Percentiles rank a stretch among this genome's conserved stretches.
phyloP scores from a whole-genome alignment of 1,140 invertebrate species.

The Cydia amplana region DNA sequence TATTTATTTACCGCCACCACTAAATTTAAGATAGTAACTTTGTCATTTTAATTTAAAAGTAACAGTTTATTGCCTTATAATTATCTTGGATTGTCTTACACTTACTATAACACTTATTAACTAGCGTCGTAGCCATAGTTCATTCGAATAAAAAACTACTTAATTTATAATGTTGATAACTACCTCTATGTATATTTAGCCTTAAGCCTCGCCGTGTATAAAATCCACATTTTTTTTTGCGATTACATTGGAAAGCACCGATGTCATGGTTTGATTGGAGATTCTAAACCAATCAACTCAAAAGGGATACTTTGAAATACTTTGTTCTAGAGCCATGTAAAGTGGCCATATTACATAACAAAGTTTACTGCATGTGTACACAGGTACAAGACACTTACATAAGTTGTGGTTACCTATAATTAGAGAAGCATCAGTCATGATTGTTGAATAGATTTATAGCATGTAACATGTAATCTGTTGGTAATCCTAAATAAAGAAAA shows the following conservation, averaged over 20 bases:
- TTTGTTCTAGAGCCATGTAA: slow-evolving; percentile 18
- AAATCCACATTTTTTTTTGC: not conserved
- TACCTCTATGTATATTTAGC: not conserved
- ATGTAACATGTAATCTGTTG: too few relatives aligned
- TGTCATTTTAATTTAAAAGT: slow-evolving; percentile 43
- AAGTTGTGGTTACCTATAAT: too few relatives aligned
- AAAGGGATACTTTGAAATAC: not conserved
- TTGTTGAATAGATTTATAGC: too few relatives aligned
- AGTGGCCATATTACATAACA: not conserved
- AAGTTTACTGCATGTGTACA: too few relatives aligned
- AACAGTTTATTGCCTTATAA: slow-evolving; percentile 30
- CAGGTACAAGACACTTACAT: too few relatives aligned
- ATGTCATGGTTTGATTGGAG: slow-evolving; percentile 23
- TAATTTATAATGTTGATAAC: not conserved
- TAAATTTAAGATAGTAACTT: slow-evolving; percentile 65
- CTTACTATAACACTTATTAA: slow-evolving; percentile 46
- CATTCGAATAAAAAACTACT: slow-evolving; percentile 17
- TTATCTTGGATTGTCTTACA: slow-evolving; percentile 34
- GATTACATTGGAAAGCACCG: slow-evolving; percentile 23
- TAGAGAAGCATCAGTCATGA: too few relatives aligned
- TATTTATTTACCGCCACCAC: slow-evolving; percentile 68
- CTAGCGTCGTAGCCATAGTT: slow-evolving; percentile 29
- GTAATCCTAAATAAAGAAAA: too few relatives aligned
- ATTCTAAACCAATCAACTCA: slow-evolving; percentile 17
- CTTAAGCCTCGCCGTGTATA: slow-evolving; percentile 25